Evolutionary conservation across 2,797 vertebrate species (phyloP).

Genomic region (Lepus townsendii): DNA sequence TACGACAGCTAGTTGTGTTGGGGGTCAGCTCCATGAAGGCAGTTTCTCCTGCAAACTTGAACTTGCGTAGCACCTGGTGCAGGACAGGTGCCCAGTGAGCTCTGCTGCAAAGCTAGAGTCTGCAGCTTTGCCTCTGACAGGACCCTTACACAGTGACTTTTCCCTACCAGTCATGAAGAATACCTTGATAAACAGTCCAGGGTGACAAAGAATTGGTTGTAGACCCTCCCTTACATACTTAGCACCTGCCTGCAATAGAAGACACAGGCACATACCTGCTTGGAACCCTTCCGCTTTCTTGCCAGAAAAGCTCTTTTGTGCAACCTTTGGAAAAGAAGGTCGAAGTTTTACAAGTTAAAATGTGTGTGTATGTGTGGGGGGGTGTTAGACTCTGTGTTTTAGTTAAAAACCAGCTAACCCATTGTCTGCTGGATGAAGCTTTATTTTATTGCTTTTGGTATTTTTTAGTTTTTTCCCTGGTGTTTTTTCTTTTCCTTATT

Average conservation of each 20-base stretch:
- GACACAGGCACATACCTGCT: background rate
- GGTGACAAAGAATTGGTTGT: background rate
- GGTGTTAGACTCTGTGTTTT: background rate
- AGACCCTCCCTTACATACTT: background rate
- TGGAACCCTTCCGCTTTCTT: background rate
- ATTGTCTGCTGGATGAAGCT: background rate
- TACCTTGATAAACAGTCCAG: background rate
- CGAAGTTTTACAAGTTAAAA: constrained; percentile 5
- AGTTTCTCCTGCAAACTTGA: background rate
- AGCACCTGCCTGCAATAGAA: background rate
- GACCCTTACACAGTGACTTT: background rate
- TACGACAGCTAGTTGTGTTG: no score
- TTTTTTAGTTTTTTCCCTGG: constrained; percentile 20
- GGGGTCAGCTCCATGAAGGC: background rate
- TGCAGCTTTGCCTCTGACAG: background rate
- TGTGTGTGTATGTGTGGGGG: accelerated
- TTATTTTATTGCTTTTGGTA: background rate
- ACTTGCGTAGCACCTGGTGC: background rate
- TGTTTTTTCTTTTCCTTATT: background rate
- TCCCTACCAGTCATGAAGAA: background rate
- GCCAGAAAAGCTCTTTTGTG: background rate
- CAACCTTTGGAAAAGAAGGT: background rate
- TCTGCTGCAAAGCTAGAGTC: background rate
- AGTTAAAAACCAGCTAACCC: no score
- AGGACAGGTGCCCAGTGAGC: background rate